phyloP scores from a whole-genome alignment of 2,797 vertebrate species.

The Lacerta viridis region DNA sequence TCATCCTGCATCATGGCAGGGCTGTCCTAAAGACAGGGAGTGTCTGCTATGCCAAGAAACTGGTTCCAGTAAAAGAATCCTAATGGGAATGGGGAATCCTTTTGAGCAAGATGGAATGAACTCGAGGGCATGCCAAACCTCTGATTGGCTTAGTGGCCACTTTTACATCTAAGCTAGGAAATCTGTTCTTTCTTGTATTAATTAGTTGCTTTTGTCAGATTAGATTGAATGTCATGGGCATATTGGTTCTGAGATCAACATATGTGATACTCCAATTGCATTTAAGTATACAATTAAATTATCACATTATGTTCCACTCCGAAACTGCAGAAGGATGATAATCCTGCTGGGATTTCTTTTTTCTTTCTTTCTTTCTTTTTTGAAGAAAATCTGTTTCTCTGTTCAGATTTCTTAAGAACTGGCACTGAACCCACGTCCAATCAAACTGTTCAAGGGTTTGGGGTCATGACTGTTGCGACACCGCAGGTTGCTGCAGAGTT shows the following conservation, averaged over 20 bases:
- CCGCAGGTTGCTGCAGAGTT: conserved; percentile 36
- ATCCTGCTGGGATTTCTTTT: conserved; percentile 8
- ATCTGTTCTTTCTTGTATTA: not conserved
- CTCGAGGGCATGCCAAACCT: not conserved
- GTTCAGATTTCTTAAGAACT: conserved; percentile 24
- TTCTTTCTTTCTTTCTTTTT: no score
- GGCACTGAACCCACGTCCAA: conserved; percentile 34
- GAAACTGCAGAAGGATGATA: not conserved
- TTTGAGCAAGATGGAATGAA: not conserved
- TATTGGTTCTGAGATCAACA: conserved; percentile 1
- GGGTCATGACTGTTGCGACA: conserved; percentile 51
- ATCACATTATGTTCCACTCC: conserved; percentile 23
- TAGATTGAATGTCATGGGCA: not conserved
- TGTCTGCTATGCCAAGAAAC: not conserved
- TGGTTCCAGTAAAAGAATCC: not conserved
- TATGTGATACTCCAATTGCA: not conserved
- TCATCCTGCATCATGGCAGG: no score
- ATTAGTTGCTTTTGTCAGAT: not conserved
- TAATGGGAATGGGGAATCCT: not conserved
- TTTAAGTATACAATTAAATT: conserved; percentile 38
- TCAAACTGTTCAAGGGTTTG: conserved; percentile 50
- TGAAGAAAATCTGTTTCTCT: conserved; percentile 38
- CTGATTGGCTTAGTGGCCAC: not conserved
- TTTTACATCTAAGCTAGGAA: not conserved
- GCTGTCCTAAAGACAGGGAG: not conserved